Base-by-base conservation (phyloP, 2,888 invertebrate genomes). In the Pantelozetes paolii region DNA sequence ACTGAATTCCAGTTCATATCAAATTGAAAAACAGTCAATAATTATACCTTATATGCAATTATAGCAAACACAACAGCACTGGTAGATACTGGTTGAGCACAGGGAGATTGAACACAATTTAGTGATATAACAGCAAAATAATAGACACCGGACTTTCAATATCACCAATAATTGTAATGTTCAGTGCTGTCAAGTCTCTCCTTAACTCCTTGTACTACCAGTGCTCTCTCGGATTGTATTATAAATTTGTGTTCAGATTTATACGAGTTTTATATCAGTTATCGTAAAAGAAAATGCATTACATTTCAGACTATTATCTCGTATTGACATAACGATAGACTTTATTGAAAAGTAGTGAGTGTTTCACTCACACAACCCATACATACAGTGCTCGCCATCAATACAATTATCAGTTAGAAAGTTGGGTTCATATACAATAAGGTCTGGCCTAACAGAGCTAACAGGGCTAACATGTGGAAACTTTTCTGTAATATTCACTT, bases 201-300 rank as follows among this genome's bases (percentile, higher is more conserved):
- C 32, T 36, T 20, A 18, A 64, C 36, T 64, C 62, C 32, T 64
- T 36, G 36, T 64, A 23, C 6, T 54, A 18, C 18, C 54, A 2
- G 36, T 64, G 62, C 62, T 36, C 8, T 64, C n/a, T n/a, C n/a
- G 36, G 36, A 69, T 69, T 42, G 26, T 26, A 45, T 26, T 69
- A 69, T 69, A 67, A 67, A 69, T 69, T 69, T 69, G 23, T 69
- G 69, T 13, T 69, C 40, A 69, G 45, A 64, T 64, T 64, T 64
- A 64, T 64, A 64, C 62, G 3, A 36, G 36, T 40, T 69, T 69
- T 69, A 69, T 69, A 69, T 69, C 69, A 69, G 69, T 69, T 69
- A 69, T 69, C 69, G 69, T 69, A 69, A 69, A 45, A 42, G 69
- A 69, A 69, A 69, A 69, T 69, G 69, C 69, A 69, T 69, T 69